Evolutionary conservation across 2,113 vertebrate species (phyloP).

Genomic region (Crotalus tigris): DNA sequence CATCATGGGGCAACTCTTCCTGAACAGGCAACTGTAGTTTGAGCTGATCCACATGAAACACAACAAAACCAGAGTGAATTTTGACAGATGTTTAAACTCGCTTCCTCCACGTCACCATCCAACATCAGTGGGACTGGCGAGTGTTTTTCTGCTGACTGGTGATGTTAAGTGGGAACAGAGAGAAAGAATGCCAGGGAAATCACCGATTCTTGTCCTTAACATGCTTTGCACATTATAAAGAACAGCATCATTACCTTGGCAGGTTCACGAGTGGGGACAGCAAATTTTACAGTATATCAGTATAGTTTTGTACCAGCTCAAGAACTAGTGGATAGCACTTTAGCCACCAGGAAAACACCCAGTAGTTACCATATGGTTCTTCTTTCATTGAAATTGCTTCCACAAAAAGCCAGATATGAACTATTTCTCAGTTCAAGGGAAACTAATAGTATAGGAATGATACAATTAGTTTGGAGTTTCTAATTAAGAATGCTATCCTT

Average conservation of each 20-base stretch:
- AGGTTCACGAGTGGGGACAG: neutral
- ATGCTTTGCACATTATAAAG: neutral
- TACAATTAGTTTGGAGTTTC: neutral
- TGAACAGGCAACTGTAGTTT: neutral
- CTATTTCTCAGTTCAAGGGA: neutral
- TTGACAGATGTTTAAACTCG: neutral
- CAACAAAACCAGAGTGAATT: neutral
- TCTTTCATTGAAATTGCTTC: neutral
- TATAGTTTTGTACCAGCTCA: neutral
- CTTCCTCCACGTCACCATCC: neutral
- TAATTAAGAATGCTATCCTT: neutral
- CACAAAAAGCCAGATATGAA: neutral
- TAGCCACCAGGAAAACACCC: neutral
- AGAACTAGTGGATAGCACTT: neutral
- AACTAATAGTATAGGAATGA: neutral
- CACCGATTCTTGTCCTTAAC: neutral
- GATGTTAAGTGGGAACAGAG: neutral
- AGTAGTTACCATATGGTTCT: neutral
- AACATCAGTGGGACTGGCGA: neutral
- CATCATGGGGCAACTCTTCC: neutral
- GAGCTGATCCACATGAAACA: neutral
- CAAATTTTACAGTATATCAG: neutral
- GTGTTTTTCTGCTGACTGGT: neutral
- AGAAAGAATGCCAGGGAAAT: neutral
- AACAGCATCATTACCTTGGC: neutral